phyloP scores from a whole-genome alignment of 2,888 invertebrate genomes.

The Chydorus sphaericus region DNA sequence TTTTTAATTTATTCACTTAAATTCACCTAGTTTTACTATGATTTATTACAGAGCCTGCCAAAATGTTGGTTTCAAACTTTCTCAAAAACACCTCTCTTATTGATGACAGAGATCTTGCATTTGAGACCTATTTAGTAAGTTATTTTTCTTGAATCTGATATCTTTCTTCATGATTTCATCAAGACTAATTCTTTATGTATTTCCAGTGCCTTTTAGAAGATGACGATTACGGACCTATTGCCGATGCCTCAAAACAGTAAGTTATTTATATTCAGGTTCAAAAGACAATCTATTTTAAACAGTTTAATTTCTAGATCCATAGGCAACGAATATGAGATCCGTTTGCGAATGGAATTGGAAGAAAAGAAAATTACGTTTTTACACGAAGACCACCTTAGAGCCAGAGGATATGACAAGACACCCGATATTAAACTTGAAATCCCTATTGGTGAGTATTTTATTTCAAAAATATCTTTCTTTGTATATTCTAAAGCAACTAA shows the following conservation, averaged over 20 bases:
- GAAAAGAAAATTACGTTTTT: conserved; percentile 43
- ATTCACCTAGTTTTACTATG: not conserved
- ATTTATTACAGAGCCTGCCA: not conserved
- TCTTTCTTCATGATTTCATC: not conserved
- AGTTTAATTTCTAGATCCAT: conserved; percentile 40
- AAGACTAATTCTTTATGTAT: conserved; percentile 16
- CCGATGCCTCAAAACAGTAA: conserved; percentile 63
- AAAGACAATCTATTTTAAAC: not conserved
- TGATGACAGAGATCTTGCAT: conserved; percentile 49
- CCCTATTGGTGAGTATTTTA: conserved; percentile 42
- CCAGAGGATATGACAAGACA: conserved; percentile 82
- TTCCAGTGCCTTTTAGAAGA: conserved; percentile 64
- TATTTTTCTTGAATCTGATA: not conserved
- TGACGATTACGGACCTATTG: conserved; percentile 65
- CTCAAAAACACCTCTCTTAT: conserved; percentile 58
- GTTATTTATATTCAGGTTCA: conserved; percentile 23
- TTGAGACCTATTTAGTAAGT: conserved; percentile 57
- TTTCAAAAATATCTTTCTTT: not conserved
- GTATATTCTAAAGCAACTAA: not conserved
- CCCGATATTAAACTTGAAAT: conserved; percentile 83
- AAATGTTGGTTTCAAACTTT: not conserved
- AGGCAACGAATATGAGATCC: conserved; percentile 72
- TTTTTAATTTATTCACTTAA: not conserved
- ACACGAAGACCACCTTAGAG: conserved; percentile 64
- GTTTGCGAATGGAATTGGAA: conserved; percentile 46